Evolutionary conservation across 2,888 invertebrate species (phyloP).

Genomic region (Brenthis ino): DNA sequence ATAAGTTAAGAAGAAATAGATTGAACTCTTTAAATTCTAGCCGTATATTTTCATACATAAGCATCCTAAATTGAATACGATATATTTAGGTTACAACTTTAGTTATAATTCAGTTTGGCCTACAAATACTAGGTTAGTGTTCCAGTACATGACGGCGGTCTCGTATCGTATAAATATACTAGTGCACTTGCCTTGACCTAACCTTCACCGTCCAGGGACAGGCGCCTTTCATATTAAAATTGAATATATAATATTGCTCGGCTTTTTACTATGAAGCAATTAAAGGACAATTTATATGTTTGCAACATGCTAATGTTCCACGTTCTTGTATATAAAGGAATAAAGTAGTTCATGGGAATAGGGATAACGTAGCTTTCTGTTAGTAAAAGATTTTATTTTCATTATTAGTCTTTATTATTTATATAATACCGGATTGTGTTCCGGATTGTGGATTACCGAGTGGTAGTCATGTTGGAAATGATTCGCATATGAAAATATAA

Average conservation of each 20-base stretch:
- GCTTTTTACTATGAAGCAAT: background rate
- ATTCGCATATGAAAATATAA: too few relatives aligned
- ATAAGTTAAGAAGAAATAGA: background rate
- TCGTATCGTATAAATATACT: constrained; percentile 44
- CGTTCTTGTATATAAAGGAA: too few relatives aligned
- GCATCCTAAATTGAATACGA: constrained; percentile 9
- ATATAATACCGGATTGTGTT: too few relatives aligned
- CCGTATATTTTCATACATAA: constrained; percentile 6
- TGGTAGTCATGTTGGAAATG: too few relatives aligned
- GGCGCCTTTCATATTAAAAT: constrained; percentile 39
- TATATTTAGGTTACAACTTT: constrained; percentile 17
- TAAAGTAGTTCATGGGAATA: too few relatives aligned
- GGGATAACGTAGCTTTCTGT: too few relatives aligned
- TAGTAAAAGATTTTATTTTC: too few relatives aligned
- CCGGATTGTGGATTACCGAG: too few relatives aligned
- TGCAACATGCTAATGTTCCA: too few relatives aligned
- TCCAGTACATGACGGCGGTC: constrained; percentile 42
- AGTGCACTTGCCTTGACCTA: constrained; percentile 70
- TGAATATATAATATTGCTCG: constrained; percentile 29
- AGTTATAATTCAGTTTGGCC: constrained; percentile 23
- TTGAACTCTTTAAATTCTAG: constrained; percentile 3
- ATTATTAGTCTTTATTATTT: too few relatives aligned
- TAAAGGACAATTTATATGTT: background rate
- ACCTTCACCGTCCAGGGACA: constrained; percentile 53
- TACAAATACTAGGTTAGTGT: constrained; percentile 32